phyloP scores from a whole-genome alignment of 2,888 invertebrate genomes.

The Acronicta aceris region DNA sequence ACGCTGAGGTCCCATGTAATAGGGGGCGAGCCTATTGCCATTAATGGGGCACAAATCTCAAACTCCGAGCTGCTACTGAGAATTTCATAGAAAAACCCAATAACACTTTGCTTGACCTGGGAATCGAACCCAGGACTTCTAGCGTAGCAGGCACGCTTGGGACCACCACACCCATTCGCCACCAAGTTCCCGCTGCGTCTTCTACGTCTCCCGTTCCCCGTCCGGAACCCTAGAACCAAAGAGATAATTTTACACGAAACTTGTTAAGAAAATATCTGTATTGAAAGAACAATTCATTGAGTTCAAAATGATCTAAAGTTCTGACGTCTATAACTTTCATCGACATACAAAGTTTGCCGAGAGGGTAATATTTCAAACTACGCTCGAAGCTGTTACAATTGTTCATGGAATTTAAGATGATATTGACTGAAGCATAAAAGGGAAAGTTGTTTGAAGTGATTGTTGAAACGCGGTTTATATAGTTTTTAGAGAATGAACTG shows the following conservation, averaged over 20 bases:
- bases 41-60: too few species aligned
- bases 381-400: slow-evolving; percentile 3
- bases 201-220: too few species aligned
- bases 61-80: too few species aligned
- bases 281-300: slow-evolving; percentile 32
- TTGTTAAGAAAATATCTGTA: slow-evolving; percentile 17
- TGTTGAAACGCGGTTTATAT: slow-evolving; percentile 7
- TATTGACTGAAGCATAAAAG: background rate
- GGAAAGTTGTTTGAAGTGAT: slow-evolving; percentile 7
- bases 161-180: too few species aligned
- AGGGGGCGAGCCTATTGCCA: too few species aligned
- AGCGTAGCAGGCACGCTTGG: too few species aligned
- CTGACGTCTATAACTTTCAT: slow-evolving; percentile 10
- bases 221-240: too few species aligned
- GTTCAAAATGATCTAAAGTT: slow-evolving; percentile 31
- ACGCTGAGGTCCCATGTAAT: too few species aligned
- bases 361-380: slow-evolving; percentile 21
- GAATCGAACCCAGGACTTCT: too few species aligned
- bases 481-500: background rate
- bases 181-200: too few species aligned
- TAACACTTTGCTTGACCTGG: too few species aligned
- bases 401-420: slow-evolving; percentile 4
- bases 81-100: too few species aligned
- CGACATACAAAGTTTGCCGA: slow-evolving; percentile 27
- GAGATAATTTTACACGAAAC: background rate